These are phyloP conservation scores for Melieria omissa DNA, from an alignment of 2,888 invertebrate species.

Conservation along the genomic window DNA sequence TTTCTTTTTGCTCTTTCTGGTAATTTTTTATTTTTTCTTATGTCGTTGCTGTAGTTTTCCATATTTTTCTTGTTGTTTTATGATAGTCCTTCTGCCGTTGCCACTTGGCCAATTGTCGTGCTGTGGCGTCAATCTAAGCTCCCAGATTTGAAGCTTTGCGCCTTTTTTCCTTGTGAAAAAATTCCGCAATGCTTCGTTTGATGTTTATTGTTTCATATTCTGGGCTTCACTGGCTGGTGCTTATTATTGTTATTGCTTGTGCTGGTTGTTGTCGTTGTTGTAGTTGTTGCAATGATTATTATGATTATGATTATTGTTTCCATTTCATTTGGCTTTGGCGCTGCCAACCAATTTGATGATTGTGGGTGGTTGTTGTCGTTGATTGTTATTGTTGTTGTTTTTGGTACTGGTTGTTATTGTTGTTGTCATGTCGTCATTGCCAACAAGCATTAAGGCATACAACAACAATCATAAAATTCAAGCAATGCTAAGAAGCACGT, in stretches of 20 bases:
- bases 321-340: slow-evolving; percentile 22
- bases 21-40: too few species aligned
- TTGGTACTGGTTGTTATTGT: neutral
- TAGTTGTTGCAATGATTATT: neutral
- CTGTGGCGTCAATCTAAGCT: too few species aligned
- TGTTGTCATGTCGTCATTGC: neutral
- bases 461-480: neutral
- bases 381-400: neutral
- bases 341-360: neutral
- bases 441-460: too few species aligned
- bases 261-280: neutral
- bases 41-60: too few species aligned
- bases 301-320: slow-evolving; percentile 34
- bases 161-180: too few species aligned
- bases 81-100: too few species aligned
- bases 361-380: neutral
- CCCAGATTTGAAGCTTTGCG: too few species aligned
- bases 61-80: too few species aligned
- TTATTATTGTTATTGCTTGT: slow-evolving; percentile 24
- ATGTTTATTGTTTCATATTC: neutral
- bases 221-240: neutral
- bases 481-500: neutral
- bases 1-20: too few species aligned
- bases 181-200: too few species aligned
- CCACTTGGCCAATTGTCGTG: too few species aligned